Base-by-base conservation (phyloP, 2,797 vertebrate genomes). In the Monodelphis domestica region DNA sequence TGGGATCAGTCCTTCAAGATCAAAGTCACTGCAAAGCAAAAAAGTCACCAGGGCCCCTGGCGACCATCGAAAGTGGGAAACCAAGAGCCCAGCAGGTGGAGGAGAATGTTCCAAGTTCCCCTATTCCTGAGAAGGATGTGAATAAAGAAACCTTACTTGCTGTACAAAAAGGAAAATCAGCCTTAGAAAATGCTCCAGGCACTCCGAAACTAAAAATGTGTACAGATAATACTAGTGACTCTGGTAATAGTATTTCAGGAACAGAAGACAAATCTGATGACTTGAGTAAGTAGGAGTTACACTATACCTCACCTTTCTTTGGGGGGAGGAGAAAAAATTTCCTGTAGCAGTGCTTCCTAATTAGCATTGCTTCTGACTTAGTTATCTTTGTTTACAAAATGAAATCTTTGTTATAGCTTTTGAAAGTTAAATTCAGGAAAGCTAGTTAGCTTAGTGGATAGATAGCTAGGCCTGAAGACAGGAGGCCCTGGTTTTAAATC, bases 1-100 rank as follows among this genome's bases (percentile, higher is more conserved):
- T 2, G 78, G 98, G 97, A n/a, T 97, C 97, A 95, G 97, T 95
- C 0, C 24, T 98, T 97, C 98, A 98, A 96, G 98, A 99, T 97
- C 97, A 97, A 93, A 98, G 98, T 98, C 97, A 98, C 63, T 97
- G 97, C 97, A 98, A 98, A 98, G 91, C 95, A 95, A 98, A 98
- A 98, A 98, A 97, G 94, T 89, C 95, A 96, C 97, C 97, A 90
- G 97, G 97, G 96, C 97, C 97, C 96, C 97, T 97, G 0, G 54
- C 92, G 51, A 96, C 96, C 94, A 54, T 55, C 45, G 97, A 98
- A 98, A 98, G 96, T 89, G 91, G 96, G 91, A 98, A 98, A 93
- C 98, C 97, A 94, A 98, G 98, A 97, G 90, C 95, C 91, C 98
- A 98, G 0, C 38, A 95, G 78, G 53, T 90, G 90, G 98, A 97